Evolutionary conservation across 2,113 vertebrate genomes (phyloP), one percentile per base, ranked within the genome.

Genomic region (Anser cygnoides): DNA sequence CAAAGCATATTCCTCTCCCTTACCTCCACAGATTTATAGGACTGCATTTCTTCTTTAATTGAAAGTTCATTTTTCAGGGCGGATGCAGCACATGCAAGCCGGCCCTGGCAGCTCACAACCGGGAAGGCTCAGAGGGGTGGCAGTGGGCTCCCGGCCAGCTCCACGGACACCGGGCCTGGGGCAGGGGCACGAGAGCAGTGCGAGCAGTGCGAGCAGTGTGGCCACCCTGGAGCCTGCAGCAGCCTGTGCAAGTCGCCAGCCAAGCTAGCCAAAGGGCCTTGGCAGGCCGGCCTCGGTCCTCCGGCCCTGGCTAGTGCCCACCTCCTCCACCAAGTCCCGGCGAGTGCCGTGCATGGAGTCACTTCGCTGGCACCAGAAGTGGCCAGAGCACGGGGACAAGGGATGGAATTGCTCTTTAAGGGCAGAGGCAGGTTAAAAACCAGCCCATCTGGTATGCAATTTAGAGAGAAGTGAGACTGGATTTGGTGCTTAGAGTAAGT

Each of bases 101-200:
- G 65, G 25, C 35, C 33, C 49, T 0, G 1, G 37, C 63, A 31
- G 63, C 59, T 73, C 33, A 54, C 25, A 61, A 63, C 39, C 3
- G 0, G 23, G 44, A 31, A 65, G 57, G 31, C 3, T 17, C 22
- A 0, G 6, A 55, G 57, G 68, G 50, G n/a, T 4, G 72, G 31
- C 14, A 3, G 11, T 5, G 54, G 68, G 55, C 35, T 94, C 63
- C n/a, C 13, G 6, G 67, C 66, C 71, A 79, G 43, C 58, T 37
- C 58, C 46, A 15, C 6, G 3, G 37, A 52, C 1, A 2, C 23
- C 1, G 6, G 55, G 25, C 8, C 22, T 1, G 28, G n/a, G 6
- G 4, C 13, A 12, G 57, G 82, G 59, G 19, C 43, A 25, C 0
- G 22, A 31, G 18, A 68, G 39, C 15, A 10, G 9, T 1, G 10